Conservation (phyloP, 2,113 vertebrate species). For the Galeopterus variegatus region DNA sequence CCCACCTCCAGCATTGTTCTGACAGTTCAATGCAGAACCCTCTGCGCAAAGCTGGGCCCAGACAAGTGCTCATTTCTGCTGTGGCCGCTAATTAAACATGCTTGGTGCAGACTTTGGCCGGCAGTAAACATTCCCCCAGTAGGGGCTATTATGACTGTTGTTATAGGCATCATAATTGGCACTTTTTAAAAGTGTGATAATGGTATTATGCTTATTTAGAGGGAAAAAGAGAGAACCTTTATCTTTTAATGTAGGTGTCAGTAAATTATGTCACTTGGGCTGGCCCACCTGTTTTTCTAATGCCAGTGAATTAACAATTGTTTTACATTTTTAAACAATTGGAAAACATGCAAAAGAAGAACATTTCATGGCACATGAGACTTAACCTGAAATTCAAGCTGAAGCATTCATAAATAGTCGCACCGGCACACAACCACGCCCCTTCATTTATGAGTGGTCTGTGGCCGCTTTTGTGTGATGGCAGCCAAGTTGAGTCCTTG, state of each 20-base stretch:
- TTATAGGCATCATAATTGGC: not conserved
- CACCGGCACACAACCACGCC: not conserved
- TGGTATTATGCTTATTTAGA: not conserved
- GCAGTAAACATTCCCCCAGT: not conserved
- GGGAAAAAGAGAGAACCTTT: too few species aligned
- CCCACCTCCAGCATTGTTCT: fast-evolving
- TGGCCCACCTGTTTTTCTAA: not conserved
- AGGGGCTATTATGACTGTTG: too few species aligned
- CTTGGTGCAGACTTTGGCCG: not conserved
- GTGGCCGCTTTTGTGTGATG: not conserved
- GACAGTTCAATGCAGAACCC: not conserved
- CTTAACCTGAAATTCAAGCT: not conserved
- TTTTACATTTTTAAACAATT: not conserved
- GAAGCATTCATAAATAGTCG: fast-evolving
- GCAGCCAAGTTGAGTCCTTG: not conserved
- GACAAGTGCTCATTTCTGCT: not conserved
- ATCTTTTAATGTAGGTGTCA: not conserved
- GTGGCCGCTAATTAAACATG: not conserved
- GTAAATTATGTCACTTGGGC: not conserved
- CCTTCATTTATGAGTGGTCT: fast-evolving
- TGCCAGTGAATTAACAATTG: not conserved
- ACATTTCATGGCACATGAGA: not conserved
- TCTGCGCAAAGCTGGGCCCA: not conserved
- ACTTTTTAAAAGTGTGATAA: not conserved
- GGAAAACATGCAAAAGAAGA: not conserved